These are phyloP conservation scores for Thumatha senex DNA, from an alignment of 2,888 invertebrate genomes.

Conservation along the genomic window DNA sequence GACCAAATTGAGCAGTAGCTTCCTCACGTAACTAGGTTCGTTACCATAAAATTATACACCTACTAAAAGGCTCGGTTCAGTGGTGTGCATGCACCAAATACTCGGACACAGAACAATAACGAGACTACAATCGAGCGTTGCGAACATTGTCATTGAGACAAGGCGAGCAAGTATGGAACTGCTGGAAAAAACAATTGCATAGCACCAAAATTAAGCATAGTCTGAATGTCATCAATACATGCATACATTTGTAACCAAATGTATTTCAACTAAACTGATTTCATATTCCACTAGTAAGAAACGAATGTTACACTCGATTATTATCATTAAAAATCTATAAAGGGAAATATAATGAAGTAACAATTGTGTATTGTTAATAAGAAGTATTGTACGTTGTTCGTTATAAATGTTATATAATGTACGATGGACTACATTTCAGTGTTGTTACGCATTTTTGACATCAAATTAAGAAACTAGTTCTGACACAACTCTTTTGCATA, in stretches of 20 bases:
- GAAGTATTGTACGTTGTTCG: too few species aligned
- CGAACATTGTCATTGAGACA: conserved; percentile 43
- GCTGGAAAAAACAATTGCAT: conserved; percentile 10
- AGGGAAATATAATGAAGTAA: background rate
- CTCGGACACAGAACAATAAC: conserved; percentile 51
- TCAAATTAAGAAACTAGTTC: too few species aligned
- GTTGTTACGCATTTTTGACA: background rate
- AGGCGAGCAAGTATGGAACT: conserved; percentile 16
- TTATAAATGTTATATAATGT: too few species aligned
- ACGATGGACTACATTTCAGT: too few species aligned
- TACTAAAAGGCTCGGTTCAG: conserved; percentile 39
- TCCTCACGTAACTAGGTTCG: conserved; percentile 13
- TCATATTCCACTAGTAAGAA: background rate
- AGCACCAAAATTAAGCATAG: conserved; percentile 9
- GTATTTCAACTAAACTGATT: background rate
- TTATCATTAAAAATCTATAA: background rate
- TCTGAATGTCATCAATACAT: conserved; percentile 8
- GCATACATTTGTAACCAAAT: conserved; percentile 3
- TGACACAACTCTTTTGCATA: too few species aligned
- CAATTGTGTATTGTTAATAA: too few species aligned
- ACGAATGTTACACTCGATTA: background rate
- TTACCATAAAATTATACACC: conserved; percentile 1
- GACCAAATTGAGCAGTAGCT: conserved; percentile 1
- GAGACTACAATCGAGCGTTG: conserved; percentile 44
- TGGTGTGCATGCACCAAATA: conserved; percentile 63